Base-by-base conservation (phyloP, 2,113 vertebrate species). In the Rostratula benghalensis region DNA sequence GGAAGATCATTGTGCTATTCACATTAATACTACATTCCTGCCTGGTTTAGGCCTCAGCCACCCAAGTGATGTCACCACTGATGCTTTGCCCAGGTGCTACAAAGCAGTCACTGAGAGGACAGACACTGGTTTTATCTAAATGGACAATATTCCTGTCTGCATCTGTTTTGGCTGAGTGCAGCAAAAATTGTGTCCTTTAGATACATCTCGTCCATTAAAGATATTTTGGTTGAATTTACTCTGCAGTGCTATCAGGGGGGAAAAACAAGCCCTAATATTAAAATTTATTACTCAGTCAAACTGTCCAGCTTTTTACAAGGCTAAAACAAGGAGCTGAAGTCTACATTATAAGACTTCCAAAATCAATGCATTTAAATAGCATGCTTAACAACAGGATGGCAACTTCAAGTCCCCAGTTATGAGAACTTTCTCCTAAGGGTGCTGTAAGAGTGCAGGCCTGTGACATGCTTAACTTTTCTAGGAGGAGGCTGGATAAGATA, bases 311-410 rank as follows among this genome's bases (percentile, higher is more conserved):
- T 95, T 94, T 93, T 91, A 83, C 53, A 80, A 76, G 77, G 48
- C 82, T 91, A 76, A 94, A 96, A 97, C 90, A 94, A 95, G 70
- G 63, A 95, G 53, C 82, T 87, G 83, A 91, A 95, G 93, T 96
- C 89, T 93, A 89, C 94, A 67, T 95, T 89, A 87, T 53, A 83
- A 91, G 91, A 25, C 71, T 96, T 85, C 82, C 64, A 94, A 95
- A 97, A 97, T 88, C 97, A 94, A 97, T 97, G 97, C 97, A 97
- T 97, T 97, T 97, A 97, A 97, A 97, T 97, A 97, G 96, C 97
- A 95, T 97, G 94, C 85, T 97, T 97, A 97, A 87, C 91, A 94
- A 97, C 86, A 88, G 74, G 76, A 92, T 64, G 48, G 87, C 76
- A 89, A 83, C 86, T 80, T 91, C 81, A 83, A 87, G 45, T 93